Base-by-base conservation (phyloP, 2,113 vertebrate species). In the Stigmatopora nigra region DNA sequence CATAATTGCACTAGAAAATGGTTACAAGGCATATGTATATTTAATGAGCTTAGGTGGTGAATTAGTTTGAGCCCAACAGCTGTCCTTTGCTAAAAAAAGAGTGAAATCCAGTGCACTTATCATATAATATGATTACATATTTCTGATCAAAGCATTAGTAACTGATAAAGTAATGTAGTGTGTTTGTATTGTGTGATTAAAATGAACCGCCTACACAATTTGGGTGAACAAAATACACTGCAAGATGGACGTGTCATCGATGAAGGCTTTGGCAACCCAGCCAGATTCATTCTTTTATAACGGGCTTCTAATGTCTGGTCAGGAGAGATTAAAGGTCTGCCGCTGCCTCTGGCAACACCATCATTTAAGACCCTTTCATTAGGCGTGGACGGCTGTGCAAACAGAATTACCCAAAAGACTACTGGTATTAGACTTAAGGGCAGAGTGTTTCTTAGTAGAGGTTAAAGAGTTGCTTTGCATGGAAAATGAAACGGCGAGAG, bases 221-320 rank as follows among this genome's bases (percentile, higher is more conserved):
- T 31, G 25, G 25, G 25, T 31, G 25, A 31, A 31, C 25, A 31
- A 31, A 31, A 8, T 62, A 64, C 72, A 66, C 65, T 67, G 72
- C 22, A 12, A 0, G 78, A 72, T 91, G 81, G 17, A 78, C 64
- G 75, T 25, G 67, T 61, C 88, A 93, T 92, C 76, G 91, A 94
- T 92, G 86, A 74, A 72, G 80, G 77, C 79, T 73, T 41, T 57
- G 64, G 68, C 52, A 81, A 58, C 64, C 69, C 64, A 48, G 69
- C 66, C 68, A 81, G 84, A 87, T 90, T 88, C 85, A 82, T 90
- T 85, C 84, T 78, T 84, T 86, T 84, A 88, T 92, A 89, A 92
- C 77, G 68, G 81, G 78, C 72, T 85, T 72, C 81, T 83, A 70
- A 84, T 75, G 80, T 53, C 81, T 83, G 79, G 85, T 89, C 87